A percentile compares a stretch with the other conserved stretches of the same genome.
phyloP scores from a whole-genome alignment of 2,113 vertebrate genomes.

The Lophius piscatorius region DNA sequence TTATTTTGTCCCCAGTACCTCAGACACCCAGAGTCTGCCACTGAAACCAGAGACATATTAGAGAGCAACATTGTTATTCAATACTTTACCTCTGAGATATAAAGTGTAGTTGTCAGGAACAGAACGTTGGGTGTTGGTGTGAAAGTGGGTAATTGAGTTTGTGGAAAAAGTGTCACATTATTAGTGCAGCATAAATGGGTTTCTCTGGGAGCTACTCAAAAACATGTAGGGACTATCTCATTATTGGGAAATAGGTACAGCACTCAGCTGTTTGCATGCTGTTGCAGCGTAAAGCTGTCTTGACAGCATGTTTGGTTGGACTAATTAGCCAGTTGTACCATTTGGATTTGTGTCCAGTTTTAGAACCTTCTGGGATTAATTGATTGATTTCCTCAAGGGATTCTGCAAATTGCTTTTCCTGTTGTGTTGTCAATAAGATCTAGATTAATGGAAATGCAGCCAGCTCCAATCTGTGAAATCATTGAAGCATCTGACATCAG shows the following conservation, averaged over 20 bases:
- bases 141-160: constrained; percentile 30
- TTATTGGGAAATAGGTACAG: constrained; percentile 19
- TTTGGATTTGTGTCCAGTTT: constrained; percentile 11
- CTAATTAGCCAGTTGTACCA: constrained; percentile 6
- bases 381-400: constrained; percentile 14
- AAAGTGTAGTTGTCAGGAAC: no score
- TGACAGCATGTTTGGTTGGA: neutral
- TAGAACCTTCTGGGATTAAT: constrained; percentile 11
- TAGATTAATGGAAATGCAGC: constrained; percentile 28
- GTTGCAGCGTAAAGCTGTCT: constrained; percentile 7
- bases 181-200: constrained; percentile 3
- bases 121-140: constrained; percentile 9
- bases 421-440: constrained; percentile 9
- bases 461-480: constrained; percentile 8
- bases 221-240: constrained; percentile 7
- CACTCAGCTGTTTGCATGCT: constrained; percentile 10
- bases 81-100: no score
- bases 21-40: no score
- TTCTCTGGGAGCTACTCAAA: constrained; percentile 1
- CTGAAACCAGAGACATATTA: no score
- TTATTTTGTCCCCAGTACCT: no score
- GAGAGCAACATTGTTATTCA: constrained; percentile 13
- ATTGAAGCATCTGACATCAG: neutral
- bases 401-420: constrained; percentile 19
- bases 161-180: constrained; percentile 16